Evolutionary conservation across 2,888 invertebrate genomes (phyloP), one percentile per base, ranked within the genome.

Genomic region (Phaedon cochleariae): DNA sequence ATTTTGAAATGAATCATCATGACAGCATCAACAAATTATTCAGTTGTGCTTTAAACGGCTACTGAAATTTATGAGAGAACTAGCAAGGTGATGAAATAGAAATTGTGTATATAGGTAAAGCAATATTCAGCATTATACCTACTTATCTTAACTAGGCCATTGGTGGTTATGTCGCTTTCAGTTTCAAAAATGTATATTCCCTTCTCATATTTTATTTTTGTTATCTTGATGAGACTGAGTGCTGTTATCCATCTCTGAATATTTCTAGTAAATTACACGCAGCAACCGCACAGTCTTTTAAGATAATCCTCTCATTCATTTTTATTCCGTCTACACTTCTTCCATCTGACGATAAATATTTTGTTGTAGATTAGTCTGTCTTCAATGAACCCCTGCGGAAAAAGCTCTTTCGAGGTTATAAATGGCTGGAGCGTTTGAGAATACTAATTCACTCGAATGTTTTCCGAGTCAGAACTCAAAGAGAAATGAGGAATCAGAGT

Each of bases 301-400:
- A 41, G 41, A 41, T 41, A 41, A 41, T 41, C 41, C 15, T 41
- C 41, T 41, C 41, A 41, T 41, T 41, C 41, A 41, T 41, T 41
- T 41, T 41, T 41, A 41, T 41, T 41, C 41, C 41, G 41, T 41
- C 41, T 41, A 41, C 41, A 41, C 41, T 41, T 41, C 15, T 41
- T 12, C 41, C 41, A 41, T 41, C 41, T 41, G 41, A 41, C 41
- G 41, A 41, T 41, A 41, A 41, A 41, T 41, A 41, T 41, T 41
- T 41, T 41, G 41, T 41, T 41, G 41, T 41, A 41, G 41, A 41
- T 41, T 41, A 41, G 41, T 41, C 41, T 41, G 41, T 41, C 41
- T 41, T 41, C 41, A 41, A 41, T 41, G 41, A 41, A 41, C 41
- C 41, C 41, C 41, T 41, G 41, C n/a, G 41, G 41, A 41, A 41